Percentiles rank a stretch among this genome's conserved stretches.
Conservation (phyloP, 2,888 invertebrate species). For the Acanthosepion lycidas region DNA sequence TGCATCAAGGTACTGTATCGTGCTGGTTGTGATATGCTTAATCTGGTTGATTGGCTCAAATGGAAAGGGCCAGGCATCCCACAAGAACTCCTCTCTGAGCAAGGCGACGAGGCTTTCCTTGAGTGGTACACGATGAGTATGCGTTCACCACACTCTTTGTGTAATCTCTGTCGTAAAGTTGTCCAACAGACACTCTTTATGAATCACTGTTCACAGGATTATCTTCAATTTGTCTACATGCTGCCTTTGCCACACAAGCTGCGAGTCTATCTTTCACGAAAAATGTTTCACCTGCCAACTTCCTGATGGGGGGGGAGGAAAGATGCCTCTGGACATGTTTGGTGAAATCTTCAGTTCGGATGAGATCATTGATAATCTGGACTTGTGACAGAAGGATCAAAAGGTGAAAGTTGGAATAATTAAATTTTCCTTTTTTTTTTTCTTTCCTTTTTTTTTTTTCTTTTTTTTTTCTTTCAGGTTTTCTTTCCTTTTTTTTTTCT, state of each 20-base stretch:
- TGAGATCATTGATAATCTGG: too few relatives aligned
- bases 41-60: constrained; percentile 74
- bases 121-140: constrained; percentile 70
- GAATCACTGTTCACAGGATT: constrained; percentile 60
- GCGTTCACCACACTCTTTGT: constrained; percentile 70
- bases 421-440: too few relatives aligned
- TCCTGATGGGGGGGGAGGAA: constrained; percentile 48
- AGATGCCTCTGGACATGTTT: too few relatives aligned
- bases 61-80: constrained; percentile 73
- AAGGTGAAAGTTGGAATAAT: too few relatives aligned
- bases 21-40: constrained; percentile 75
- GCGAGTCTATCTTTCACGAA: constrained; percentile 68
- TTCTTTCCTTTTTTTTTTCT: too few relatives aligned
- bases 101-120: constrained; percentile 63
- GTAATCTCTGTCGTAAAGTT: constrained; percentile 73
- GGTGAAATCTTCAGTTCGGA: too few relatives aligned
- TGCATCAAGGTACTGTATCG: constrained; percentile 70
- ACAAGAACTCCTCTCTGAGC: constrained; percentile 64
- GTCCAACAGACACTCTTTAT: constrained; percentile 70
- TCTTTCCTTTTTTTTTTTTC: too few relatives aligned
- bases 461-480: too few relatives aligned
- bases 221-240: constrained; percentile 65
- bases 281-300: constrained; percentile 69
- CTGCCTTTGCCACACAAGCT: constrained; percentile 72
- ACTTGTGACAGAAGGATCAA: too few relatives aligned